Percentiles rank a stretch among this genome's conserved stretches.
Conservation (phyloP, 2,888 invertebrate genomes). For the Saturnia japonica region DNA sequence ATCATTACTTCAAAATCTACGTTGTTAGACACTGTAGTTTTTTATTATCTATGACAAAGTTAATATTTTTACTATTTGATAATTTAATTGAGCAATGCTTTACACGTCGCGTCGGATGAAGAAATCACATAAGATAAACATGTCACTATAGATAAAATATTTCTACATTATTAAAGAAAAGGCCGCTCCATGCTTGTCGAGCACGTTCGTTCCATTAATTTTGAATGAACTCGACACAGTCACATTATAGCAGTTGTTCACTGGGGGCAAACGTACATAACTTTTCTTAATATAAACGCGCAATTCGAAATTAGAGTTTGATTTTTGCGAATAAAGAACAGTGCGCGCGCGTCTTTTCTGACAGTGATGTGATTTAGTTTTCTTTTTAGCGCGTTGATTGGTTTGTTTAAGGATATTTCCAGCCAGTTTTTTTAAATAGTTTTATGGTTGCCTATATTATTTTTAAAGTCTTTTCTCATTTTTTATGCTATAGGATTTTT, state of each 20-base stretch:
- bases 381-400: neutral
- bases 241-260: conserved; percentile 2
- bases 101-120: neutral
- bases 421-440: no score
- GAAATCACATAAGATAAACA: conserved; percentile 8
- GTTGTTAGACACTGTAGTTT: no score
- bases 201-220: conserved; percentile 8
- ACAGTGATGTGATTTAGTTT: neutral
- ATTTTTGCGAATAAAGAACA: neutral
- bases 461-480: no score
- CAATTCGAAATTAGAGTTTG: neutral
- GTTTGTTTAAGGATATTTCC: no score
- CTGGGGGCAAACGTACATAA: neutral
- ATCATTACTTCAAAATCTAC: no score
- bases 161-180: neutral
- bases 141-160: conserved; percentile 9
- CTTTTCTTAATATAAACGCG: neutral
- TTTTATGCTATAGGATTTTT: no score
- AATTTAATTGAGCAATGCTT: conserved; percentile 10
- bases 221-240: conserved; percentile 6
- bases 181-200: neutral
- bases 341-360: neutral
- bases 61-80: conserved; percentile 3
- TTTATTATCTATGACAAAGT: neutral
- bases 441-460: no score